Conservation (phyloP, 2,113 vertebrate species). For the Hypomesus transpacificus region DNA sequence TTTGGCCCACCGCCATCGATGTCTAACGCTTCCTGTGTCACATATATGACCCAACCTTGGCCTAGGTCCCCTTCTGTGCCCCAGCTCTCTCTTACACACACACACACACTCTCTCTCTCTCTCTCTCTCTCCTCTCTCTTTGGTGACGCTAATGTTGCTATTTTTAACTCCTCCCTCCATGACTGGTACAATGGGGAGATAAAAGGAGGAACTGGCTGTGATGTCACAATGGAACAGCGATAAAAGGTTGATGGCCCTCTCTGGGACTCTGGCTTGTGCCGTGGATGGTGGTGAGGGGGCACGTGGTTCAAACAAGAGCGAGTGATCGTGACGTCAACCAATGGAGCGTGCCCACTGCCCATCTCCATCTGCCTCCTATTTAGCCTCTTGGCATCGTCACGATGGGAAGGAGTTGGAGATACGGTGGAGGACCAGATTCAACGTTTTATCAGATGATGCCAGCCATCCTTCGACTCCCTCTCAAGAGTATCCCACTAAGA, state of each 20-base stretch:
- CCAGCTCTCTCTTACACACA: not conserved
- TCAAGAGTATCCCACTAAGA: not conserved
- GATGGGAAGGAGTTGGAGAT: not conserved
- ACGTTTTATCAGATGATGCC: too few relatives aligned
- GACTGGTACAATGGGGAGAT: conserved; percentile 20
- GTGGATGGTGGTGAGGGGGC: not conserved
- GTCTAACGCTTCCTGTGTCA: conserved; percentile 9
- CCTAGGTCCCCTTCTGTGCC: not conserved
- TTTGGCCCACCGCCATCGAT: conserved; percentile 9
- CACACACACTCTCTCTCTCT: too few relatives aligned
- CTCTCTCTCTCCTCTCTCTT: not conserved
- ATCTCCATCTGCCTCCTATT: not conserved
- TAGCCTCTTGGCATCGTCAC: not conserved
- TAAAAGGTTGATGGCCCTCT: conserved; percentile 32
- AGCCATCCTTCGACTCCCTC: not conserved
- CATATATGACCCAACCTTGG: not conserved
- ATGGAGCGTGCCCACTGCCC: not conserved
- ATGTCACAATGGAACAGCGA: conserved; percentile 17
- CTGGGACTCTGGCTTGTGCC: conserved; percentile 14
- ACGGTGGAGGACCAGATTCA: not conserved
- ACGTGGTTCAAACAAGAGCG: not conserved
- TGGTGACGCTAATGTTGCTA: conserved; percentile 19
- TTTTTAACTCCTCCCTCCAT: conserved; percentile 24
- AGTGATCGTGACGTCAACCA: not conserved
- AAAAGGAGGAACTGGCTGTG: conserved; percentile 8